Percentiles rank a stretch among this genome's conserved stretches.
These are phyloP conservation scores for mouse (Mus musculus) DNA, from an alignment of 2,113 vertebrate species.

Conservation along the genomic window GRCm39 chr12:11687501-11688000, in stretches of 20 bases:
- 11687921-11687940: background rate
- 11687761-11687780: background rate
- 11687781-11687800: background rate
- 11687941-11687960: background rate
- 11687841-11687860: background rate
- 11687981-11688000: background rate
- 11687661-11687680: background rate
- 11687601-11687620: background rate
- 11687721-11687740: background rate
- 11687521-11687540: background rate
- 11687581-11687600: background rate
- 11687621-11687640: background rate
- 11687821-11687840: background rate
- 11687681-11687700: background rate
- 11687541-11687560: constrained; percentile 45
- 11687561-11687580: background rate
- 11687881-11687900: background rate
- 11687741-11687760: constrained; percentile 29
- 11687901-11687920: background rate
- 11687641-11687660: background rate
- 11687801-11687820: background rate
- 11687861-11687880: background rate
- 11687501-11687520: background rate
- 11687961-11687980: background rate
- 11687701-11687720: background rate